Evolutionary conservation across 1,140 invertebrate species (phyloP), one percentile per base, ranked within the genome.

Genomic region (Drosophila sproati): DNA sequence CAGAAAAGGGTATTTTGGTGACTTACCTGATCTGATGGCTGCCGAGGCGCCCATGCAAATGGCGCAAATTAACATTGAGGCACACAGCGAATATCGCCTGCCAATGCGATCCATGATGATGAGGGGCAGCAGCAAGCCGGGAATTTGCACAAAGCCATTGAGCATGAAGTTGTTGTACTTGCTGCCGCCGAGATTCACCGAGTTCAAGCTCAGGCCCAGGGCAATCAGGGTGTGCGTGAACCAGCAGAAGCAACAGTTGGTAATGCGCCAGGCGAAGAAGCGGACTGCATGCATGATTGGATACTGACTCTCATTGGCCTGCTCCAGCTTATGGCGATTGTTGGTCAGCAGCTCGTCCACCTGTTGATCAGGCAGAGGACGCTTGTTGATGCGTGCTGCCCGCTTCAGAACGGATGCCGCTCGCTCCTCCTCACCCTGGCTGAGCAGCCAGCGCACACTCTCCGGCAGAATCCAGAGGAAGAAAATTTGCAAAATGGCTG

Each of bases 121-220:
- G 85, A 95, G 94, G 43, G 95, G 94, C 20, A 95, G 80, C 37
- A 95, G 91, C 57, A 96, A 96, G 0, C 95, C 95, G 5, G 96
- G 96, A 55, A 96, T 94, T 92, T 96, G 96, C 52, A 96, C 94
- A n/a, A 95, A 85, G 62, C 95, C 94, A 62, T 95, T 95, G 2
- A 96, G 92, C 55, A 96, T 95, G 77, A 96, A 96, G 91, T 96
- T 96, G 3, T 94, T 91, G 91, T 96, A 96, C 80, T 94, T 95
- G 85, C 96, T 95, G 29, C 96, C 96, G 1, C 94, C 94, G 43
- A 98, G 93, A 57, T 95, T 94, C 2, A 96, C 96, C 0, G 96
- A 95, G 85, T 96, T 97, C 45, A 97, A 94, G n/a, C 96, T 96
- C 8, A 98, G 90, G 0, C 96, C 97, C 91, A 97, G 96, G 81